Base-by-base conservation (phyloP, 1,140 invertebrate genomes). In the Tetramorium simillimum region DNA sequence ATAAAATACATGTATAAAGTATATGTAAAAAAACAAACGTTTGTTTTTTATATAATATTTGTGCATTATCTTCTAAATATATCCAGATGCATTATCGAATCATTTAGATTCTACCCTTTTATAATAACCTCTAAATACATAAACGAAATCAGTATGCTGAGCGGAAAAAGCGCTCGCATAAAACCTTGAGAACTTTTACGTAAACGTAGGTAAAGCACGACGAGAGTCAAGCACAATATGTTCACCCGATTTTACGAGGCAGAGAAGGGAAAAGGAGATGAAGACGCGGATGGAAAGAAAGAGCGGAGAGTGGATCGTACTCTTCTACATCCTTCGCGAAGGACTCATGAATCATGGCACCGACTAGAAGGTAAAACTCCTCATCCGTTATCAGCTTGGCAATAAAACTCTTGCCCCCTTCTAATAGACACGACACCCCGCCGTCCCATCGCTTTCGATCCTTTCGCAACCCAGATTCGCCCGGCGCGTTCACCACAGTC, bases 351-450 rank as follows among this genome's bases (percentile, higher is more conserved):
- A 92, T 92, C 91, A 90, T 90, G 88, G 70, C 77, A 51, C 33
- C n/a, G 69, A 62, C 51, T 80, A 76, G 62, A 51, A 81, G 80
- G 89, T 86, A 78, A 86, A 88, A 85, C 86, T 86, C 65, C 90
- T 88, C 87, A 87, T 87, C 90, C 87, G 81, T 92, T 92, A 92
- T 92, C 84, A 89, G 67, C 65, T 63, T 72, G 73, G 82, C 90
- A 92, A 92, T 92, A 91, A 92, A 92, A 91, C 90, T 91, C 88
- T 49, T 63, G 33, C 72, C 53, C 43, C 65, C 63, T 90, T 87
- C 86, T 80, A 87, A 89, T 88, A 85, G 87, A 90, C 67, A 85
- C 69, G 67, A 49, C 40, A 67, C 28, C 51, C 56, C 21, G 28
- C 62, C 69, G n/a, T 58, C 28, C 56, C 86, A 65, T 80, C 49